Conservation (phyloP, 2,797 vertebrate genomes). For the Tokudaia muenninki region DNA sequence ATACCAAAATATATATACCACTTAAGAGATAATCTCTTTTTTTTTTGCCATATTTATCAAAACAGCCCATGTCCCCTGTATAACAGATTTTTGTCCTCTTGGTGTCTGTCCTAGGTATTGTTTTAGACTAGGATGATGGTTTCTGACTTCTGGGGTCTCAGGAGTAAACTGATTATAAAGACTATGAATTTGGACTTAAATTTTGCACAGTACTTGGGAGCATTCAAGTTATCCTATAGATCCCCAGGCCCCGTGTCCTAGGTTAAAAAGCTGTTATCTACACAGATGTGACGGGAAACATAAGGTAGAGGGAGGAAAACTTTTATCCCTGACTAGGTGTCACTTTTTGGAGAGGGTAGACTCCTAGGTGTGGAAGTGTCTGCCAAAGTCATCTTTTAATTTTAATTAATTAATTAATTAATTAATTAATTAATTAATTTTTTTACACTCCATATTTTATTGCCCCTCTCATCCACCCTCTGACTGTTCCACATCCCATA, state of each 20-base stretch:
- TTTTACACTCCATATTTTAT: too few species aligned
- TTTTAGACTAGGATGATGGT: neutral
- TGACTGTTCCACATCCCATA: too few species aligned
- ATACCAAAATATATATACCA: neutral
- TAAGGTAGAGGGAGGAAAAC: neutral
- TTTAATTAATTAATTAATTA: too few species aligned
- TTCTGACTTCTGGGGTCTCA: neutral
- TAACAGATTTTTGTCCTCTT: neutral
- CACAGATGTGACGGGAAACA: neutral
- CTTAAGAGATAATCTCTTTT: neutral
- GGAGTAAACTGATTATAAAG: neutral
- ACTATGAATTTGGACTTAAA: conserved; percentile 24
- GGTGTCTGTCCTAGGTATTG: neutral
- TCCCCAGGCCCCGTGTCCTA: neutral
- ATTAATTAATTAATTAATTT: too few species aligned
- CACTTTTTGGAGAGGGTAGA: neutral
- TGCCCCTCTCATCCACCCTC: too few species aligned
- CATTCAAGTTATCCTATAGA: neutral
- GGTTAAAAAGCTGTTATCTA: neutral
- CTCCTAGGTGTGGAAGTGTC: neutral
- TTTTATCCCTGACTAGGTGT: neutral
- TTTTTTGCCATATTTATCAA: neutral
- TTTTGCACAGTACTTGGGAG: neutral
- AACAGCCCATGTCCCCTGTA: neutral
- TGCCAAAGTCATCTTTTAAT: neutral